Percentiles rank a stretch among this genome's conserved stretches.
phyloP scores from a whole-genome alignment of 2,888 invertebrate genomes.

The Camptogramma bilineatum region DNA sequence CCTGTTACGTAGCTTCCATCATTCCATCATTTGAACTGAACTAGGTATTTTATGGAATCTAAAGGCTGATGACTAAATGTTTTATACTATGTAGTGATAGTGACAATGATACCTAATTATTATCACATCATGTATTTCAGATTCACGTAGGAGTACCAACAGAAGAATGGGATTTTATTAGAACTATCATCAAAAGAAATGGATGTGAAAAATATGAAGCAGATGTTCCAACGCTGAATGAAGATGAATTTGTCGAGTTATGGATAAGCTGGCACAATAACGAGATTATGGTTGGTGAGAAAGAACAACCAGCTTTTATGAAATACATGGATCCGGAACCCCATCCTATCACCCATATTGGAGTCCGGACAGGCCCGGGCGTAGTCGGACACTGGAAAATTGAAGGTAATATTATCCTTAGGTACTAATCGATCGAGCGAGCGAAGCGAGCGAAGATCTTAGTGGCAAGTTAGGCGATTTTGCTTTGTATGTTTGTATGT shows the following conservation, averaged over 20 bases:
- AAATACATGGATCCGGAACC: slow-evolving; percentile 86
- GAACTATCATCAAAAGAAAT: slow-evolving; percentile 90
- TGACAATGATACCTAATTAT: no score
- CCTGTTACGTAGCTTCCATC: no score
- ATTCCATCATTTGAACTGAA: no score
- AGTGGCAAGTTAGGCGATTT: no score
- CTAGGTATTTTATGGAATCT: no score
- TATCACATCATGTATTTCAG: slow-evolving; percentile 51
- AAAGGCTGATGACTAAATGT: no score
- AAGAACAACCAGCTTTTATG: slow-evolving; percentile 87
- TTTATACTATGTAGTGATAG: no score
- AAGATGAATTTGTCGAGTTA: slow-evolving; percentile 89
- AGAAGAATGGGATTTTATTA: slow-evolving; percentile 89
- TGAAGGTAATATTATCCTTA: slow-evolving; percentile 75
- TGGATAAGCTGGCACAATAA: slow-evolving; percentile 89
- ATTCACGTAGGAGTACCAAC: slow-evolving; percentile 88
- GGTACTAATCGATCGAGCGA: no score
- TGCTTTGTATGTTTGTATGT: no score
- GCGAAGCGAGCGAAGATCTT: no score
- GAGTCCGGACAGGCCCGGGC: slow-evolving; percentile 91
- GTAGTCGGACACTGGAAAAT: slow-evolving; percentile 89
- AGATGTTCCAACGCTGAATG: slow-evolving; percentile 84
- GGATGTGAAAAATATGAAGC: slow-evolving; percentile 87
- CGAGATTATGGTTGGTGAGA: slow-evolving; percentile 85
- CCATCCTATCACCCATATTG: slow-evolving; percentile 82